Base-by-base conservation (phyloP, 2,113 vertebrate species). In the Seriola aureovittata region DNA sequence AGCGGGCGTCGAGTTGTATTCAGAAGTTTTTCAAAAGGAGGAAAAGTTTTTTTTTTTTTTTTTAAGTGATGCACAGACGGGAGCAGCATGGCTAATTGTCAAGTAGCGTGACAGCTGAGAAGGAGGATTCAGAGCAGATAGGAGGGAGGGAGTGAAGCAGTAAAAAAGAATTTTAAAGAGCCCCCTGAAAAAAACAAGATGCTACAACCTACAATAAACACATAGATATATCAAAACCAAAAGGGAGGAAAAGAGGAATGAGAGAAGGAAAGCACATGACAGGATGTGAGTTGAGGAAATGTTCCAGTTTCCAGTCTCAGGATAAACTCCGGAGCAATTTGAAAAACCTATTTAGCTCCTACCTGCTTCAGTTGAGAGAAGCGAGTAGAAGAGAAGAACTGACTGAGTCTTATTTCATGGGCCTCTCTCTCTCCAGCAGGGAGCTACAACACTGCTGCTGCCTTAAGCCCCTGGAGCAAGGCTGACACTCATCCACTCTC, bases 401-500 rank as follows among this genome's bases (percentile, higher is more conserved):
- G 74, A 81, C 80, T 75, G 82, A 89, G 82, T 85, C 83, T 86
- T 80, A 90, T 91, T 91, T 88, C 87, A 92, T 85, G 83, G 84
- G 75, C 80, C 55, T 67, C 66, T 80, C 82, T 75, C 81, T 80
- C 76, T 89, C 75, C 72, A 80, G 75, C 77, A 89, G 75, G 66
- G 81, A 85, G 89, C 81, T 85, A 80, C 81, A 90, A 75, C 89
- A 58, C 4, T 85, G 82, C 72, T 74, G 85, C 89, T 91, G 71
- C 88, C 88, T 88, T 92, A 90, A 92, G 85, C 88, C 89, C 92
- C 88, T 76, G 81, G 78, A 92, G 90, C 86, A 84, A 88, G 88
- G 89, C 88, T 93, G 92, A 91, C 88, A 93, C 88, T 89, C 87
- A 91, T 89, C 87, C 90, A 81, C 84, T 86, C 90, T 89, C 85